Base-by-base conservation (phyloP, 1,140 invertebrate genomes). In the Apis florea region DNA sequence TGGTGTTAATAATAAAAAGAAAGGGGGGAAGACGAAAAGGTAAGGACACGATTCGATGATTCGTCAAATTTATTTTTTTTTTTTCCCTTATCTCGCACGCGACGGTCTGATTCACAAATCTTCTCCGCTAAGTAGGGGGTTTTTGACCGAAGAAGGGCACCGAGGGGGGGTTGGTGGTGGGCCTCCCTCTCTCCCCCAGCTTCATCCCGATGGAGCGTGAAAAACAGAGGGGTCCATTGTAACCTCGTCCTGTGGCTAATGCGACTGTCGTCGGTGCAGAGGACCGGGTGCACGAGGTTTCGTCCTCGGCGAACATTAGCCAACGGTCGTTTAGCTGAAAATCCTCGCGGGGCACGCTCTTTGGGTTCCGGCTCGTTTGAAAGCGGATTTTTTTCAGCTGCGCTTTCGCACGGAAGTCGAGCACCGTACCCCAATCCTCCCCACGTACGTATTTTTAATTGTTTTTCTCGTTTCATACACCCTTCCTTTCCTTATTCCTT, bases 171-270 rank as follows among this genome's bases (percentile, higher is more conserved):
- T 79, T 63, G 54, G 12, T 13, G 72, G 31, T 40, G 31, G 31
- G 40, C 54, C 64, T 66, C 73, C n/a, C 54, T 19, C 73, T 80
- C 72, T 58, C 6, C 56, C 40, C n/a, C 40, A 64, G 54, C 69
- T n/a, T n/a, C n/a, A 53, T 68, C 83, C 81, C 71, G 87, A 88
- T 85, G 78, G 83, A 83, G 88, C 88, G 88, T 89, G 88, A 87
- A 89, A 89, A 89, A 89, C 83, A 88, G 83, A 89, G 87, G 87
- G 87, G 88, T 89, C 88, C 82, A 89, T 89, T 89, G 88, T 89
- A 87, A 87, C 78, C 82, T 89, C 85, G 83, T 87, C 82, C 88
- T 89, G 88, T 89, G 88, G 88, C 88, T 89, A 89, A 89, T 89
- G 88, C 87, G 83, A 89, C 85, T 89, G 88, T 89, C 88, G 85